Percentiles rank a stretch among this genome's conserved stretches.
Evolutionary conservation across 1,140 invertebrate species (phyloP).

Genomic region (Sarcophaga peregrina): DNA sequence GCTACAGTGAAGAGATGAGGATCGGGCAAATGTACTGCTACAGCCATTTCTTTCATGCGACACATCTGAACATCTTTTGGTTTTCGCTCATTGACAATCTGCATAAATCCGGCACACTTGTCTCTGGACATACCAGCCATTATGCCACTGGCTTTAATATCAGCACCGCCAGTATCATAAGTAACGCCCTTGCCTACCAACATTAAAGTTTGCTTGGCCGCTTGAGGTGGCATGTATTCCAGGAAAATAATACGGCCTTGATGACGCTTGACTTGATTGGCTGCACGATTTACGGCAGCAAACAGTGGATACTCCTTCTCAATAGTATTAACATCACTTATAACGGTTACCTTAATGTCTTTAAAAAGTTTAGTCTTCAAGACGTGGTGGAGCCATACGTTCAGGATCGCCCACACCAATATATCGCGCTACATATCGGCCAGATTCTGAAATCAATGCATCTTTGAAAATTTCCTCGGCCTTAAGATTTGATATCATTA

Average conservation of each 20-base stretch:
- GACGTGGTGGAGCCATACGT: no score
- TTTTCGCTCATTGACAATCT: no score
- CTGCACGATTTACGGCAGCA: slow-evolving; percentile 89
- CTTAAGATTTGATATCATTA: slow-evolving; percentile 68
- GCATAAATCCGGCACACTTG: no score
- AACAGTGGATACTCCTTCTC: slow-evolving; percentile 92
- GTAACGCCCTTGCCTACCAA: slow-evolving; percentile 97
- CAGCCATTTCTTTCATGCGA: slow-evolving; percentile 78
- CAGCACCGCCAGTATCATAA: slow-evolving; percentile 92
- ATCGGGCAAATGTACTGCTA: slow-evolving; percentile 72
- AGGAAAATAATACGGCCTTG: slow-evolving; percentile 86
- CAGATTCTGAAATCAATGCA: slow-evolving; percentile 77
- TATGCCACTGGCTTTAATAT: no score
- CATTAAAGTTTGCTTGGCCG: slow-evolving; percentile 80
- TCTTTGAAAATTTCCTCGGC: slow-evolving; percentile 70
- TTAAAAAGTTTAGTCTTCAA: no score
- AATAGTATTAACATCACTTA: no score
- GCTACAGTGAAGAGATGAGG: slow-evolving; percentile 95
- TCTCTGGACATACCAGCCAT: no score
- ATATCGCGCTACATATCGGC: slow-evolving; percentile 82
- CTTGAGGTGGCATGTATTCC: slow-evolving; percentile 80
- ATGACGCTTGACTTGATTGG: slow-evolving; percentile 81
- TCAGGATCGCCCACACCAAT: slow-evolving; percentile 84
- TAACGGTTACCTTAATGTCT: no score
- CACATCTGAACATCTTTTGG: slow-evolving; percentile 88